Conservation (phyloP, 37 sponge, comb jelly and placozoan genomes). For the Halisarca cf. caerulea region DNA sequence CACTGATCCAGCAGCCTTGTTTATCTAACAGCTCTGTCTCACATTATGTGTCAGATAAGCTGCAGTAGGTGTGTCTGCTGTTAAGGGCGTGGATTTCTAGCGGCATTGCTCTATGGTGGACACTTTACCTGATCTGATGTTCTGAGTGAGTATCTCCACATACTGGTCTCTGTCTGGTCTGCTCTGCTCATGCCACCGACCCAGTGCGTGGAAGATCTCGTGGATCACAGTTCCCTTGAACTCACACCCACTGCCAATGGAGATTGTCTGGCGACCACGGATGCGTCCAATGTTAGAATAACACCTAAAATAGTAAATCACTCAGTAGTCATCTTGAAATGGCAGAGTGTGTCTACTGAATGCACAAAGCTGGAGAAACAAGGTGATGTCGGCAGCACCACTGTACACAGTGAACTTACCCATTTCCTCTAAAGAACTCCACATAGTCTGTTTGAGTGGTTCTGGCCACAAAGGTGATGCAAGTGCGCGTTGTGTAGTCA, state of each 20-base stretch:
- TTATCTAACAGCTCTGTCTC: no score
- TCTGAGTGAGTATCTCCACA: conserved; percentile 44
- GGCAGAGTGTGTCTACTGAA: no score
- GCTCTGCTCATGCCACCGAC: conserved; percentile 88
- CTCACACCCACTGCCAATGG: conserved; percentile 82
- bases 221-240: conserved; percentile 70
- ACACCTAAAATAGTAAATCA: conserved; percentile 51
- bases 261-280: conserved; percentile 65
- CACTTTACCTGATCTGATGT: conserved; percentile 47
- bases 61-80: no score
- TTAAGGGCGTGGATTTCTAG: background rate
- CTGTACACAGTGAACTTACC: conserved; percentile 59
- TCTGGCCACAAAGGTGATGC: conserved; percentile 61
- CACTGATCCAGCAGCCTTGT: no score
- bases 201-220: conserved; percentile 77
- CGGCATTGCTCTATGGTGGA: background rate
- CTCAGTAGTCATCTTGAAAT: no score
- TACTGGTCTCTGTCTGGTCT: conserved; percentile 78
- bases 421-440: conserved; percentile 53
- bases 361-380: background rate
- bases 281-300: conserved; percentile 66
- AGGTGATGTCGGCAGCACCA: no score
- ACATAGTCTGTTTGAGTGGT: conserved; percentile 51
- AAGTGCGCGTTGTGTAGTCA: conserved; percentile 43
- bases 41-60: no score